Base-by-base conservation (phyloP, 2,797 vertebrate genomes). In the Lithobates pipiens region DNA sequence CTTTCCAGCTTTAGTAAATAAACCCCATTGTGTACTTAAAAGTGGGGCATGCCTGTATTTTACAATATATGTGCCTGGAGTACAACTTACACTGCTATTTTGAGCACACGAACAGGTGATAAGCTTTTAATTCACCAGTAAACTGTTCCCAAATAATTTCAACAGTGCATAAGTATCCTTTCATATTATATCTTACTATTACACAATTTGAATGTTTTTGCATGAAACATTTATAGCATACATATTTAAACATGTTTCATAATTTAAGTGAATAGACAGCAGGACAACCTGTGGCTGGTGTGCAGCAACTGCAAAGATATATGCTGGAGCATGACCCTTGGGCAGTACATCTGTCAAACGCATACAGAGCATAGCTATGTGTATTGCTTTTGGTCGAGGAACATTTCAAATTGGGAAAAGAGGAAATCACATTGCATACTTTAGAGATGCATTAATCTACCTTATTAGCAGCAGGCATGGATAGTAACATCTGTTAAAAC, bases 351-450 rank as follows among this genome's bases (percentile, higher is more conserved):
- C 80, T 82, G 80, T 82, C 80, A 75, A 63, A 34, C 72, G 50
- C 71, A 82, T 81, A 81, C 69, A 72, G 23, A 36, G 79, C 69
- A 61, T 46, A 44, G 80, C 54, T 73, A 65, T 82, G 80, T 75
- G 80, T 82, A 82, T 82, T 34, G 39, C 54, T 29, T 75, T 82
- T 75, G 27, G 54, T 82, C 29, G 73, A 82, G 39, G 57, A 75
- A 75, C 63, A 42, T 82, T 82, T 34, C 54, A 82, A 82, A 75
- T 65, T 32, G 36, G 54, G 27, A 75, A 67, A 65, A 67, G 46
- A 75, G 65, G 57, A 75, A 82, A 82, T 74, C 80, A 82, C 80
- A 82, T 75, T 82, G 54, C 80, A 65, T 74, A 73, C 80, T 82
- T 82, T n/a, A 46, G 80, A 82, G 80, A 74, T 75, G 63, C 61